Evolutionary conservation across 2,797 vertebrate species (phyloP), one percentile per base, ranked within the genome.

Genomic region (Tokudaia muenninki): DNA sequence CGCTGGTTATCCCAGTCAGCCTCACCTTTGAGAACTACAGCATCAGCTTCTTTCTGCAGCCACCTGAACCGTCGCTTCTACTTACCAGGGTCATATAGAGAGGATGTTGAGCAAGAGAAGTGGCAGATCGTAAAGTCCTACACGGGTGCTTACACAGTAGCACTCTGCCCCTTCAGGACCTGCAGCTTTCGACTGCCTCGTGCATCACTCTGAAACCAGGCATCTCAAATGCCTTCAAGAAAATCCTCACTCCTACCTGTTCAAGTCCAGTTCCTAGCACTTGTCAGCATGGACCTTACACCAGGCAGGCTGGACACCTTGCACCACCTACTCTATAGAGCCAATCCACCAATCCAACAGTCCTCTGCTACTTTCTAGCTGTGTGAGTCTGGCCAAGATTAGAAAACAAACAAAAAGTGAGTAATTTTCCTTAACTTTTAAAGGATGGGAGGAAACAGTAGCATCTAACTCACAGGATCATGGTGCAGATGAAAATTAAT

Each of bases 351-450:
- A 67, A 91, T 10, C 59, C 80, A 77, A 3, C 3, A 55, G 13
- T 65, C 80, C 72, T 57, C 87, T 89, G 44, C 67, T 91, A 26
- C 63, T 59, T 90, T 82, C 78, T 82, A 72, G 80, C 50, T 61
- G 2, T 44, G n/a, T 44, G 80, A 26, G 72, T 78, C 92, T 37
- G 44, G 47, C 70, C 41, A 95, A n/a, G 31, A 92, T 52, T 61
- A 16, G 87, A 50, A 31, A 52, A 50, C n/a, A 17, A 44, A 41
- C 29, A 41, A 61, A 63, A 61, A 31, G 26, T 37, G 29, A 63
- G 61, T 81, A 78, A 72, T 24, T 84, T 94, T 70, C 80, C 67
- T 92, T 79, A 82, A 87, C 37, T 34, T 70, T 67, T 24, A 67
- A 74, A 82, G 31, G 41, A 17, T 17, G 26, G n/a, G 31, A 82